Conservation (phyloP, 2,888 invertebrate genomes). For the Xestia sexstrigata region DNA sequence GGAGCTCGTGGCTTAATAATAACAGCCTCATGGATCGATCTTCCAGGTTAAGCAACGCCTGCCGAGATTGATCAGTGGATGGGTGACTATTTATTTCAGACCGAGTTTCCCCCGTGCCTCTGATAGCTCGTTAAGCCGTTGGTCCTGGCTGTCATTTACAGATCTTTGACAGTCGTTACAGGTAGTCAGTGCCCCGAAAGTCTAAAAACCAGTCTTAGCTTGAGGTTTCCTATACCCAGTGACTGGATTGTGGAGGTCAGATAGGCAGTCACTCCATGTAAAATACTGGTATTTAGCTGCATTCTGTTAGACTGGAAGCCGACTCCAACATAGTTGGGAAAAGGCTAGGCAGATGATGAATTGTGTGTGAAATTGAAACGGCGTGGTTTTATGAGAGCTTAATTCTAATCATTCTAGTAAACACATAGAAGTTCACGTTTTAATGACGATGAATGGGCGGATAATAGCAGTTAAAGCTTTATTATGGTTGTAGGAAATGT, state of each 20-base stretch:
- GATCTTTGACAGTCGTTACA: neutral
- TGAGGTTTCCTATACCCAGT: neutral
- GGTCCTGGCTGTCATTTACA: neutral
- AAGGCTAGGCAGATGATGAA: constrained; percentile 66
- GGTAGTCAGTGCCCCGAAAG: neutral
- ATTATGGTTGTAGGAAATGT: constrained; percentile 31
- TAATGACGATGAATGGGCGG: constrained; percentile 45
- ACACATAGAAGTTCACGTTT: constrained; percentile 58
- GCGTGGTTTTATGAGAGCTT: constrained; percentile 59
- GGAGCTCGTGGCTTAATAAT: neutral
- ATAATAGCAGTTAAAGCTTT: constrained; percentile 36
- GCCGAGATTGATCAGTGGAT: neutral
- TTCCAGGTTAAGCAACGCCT: neutral
- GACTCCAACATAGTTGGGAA: neutral
- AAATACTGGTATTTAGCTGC: neutral
- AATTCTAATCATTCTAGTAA: constrained; percentile 59
- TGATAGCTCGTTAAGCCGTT: neutral
- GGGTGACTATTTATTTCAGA: neutral
- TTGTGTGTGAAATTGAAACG: constrained; percentile 80
- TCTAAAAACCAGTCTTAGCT: neutral
- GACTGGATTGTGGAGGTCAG: neutral
- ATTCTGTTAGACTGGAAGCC: neutral
- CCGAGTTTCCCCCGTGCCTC: neutral
- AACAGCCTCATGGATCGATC: neutral
- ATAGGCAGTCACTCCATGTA: neutral